These are phyloP conservation scores for Proteles cristata DNA, from an alignment of 2,113 vertebrate species.

Conservation along the genomic window DNA sequence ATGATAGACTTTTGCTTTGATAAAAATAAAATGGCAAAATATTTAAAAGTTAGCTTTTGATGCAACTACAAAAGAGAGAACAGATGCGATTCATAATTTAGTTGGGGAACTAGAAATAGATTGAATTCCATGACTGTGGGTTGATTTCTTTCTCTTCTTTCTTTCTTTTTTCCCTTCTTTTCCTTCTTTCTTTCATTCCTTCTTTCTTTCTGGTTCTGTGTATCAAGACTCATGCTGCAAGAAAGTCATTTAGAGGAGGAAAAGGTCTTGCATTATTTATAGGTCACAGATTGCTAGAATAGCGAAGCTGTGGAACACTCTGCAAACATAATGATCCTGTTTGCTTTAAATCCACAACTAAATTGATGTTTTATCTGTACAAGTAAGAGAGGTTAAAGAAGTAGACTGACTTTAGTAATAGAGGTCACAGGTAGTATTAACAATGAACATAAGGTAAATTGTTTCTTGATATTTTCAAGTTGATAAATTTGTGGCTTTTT, in stretches of 20 bases:
- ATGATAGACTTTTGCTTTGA: conserved; percentile 65
- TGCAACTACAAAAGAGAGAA: conserved; percentile 82
- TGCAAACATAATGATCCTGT: conserved; percentile 84
- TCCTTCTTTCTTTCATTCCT: neutral
- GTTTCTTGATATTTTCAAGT: conserved; percentile 25
- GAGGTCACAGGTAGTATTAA: conserved; percentile 61
- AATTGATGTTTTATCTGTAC: conserved; percentile 82
- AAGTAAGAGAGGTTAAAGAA: conserved; percentile 62
- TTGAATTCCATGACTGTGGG: conserved; percentile 87
- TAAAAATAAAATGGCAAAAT: conserved; percentile 54
- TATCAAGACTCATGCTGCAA: conserved; percentile 85
- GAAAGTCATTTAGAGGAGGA: conserved; percentile 84
- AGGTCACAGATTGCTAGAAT: conserved; percentile 88
- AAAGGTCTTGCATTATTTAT: conserved; percentile 94
- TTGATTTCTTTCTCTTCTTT: conserved; percentile 73
- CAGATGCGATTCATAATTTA: conserved; percentile 88
- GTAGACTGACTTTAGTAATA: conserved; percentile 45
- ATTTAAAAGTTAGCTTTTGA: conserved; percentile 50
- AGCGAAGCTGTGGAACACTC: conserved; percentile 82
- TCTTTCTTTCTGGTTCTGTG: conserved; percentile 76
- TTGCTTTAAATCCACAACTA: conserved; percentile 82
- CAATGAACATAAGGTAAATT: conserved; percentile 27
- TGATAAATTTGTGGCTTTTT: neutral
- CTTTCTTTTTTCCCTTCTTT: conserved; percentile 58
- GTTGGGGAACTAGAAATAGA: conserved; percentile 88